Conservation (phyloP, 2,797 vertebrate genomes). For the Etheostoma nigrum region DNA sequence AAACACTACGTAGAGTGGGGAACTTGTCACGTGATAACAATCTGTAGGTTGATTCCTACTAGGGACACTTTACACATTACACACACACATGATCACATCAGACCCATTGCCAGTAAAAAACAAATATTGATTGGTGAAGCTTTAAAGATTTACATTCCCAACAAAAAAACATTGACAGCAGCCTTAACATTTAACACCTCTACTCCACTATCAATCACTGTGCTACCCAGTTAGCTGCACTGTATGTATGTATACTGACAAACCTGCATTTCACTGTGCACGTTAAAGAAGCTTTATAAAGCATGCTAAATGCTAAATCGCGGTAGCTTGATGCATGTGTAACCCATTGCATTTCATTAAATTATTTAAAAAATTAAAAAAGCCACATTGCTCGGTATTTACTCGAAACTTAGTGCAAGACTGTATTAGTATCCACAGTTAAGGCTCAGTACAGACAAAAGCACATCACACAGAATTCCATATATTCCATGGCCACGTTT, state of each 20-base stretch:
- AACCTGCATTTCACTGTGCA: conserved; percentile 16
- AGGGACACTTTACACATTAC: background rate
- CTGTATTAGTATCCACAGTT: conserved; percentile 11
- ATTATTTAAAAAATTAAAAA: conserved; percentile 8
- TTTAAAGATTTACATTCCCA: conserved; percentile 3
- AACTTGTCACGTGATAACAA: background rate
- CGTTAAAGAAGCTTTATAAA: conserved; percentile 4
- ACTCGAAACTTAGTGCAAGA: conserved; percentile 14
- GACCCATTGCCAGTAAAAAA: background rate
- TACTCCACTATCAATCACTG: background rate
- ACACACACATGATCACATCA: background rate
- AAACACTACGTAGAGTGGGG: background rate
- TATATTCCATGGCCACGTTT: conserved; percentile 10
- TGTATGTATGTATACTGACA: background rate
- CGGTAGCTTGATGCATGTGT: conserved; percentile 7
- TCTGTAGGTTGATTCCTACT: background rate
- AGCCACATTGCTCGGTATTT: conserved; percentile 7
- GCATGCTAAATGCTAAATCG: conserved; percentile 9
- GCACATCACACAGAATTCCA: conserved; percentile 2
- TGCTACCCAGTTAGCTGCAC: conserved; percentile 13
- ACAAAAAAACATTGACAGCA: background rate
- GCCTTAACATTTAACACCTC: background rate
- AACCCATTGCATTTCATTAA: conserved; percentile 14
- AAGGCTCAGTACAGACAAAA: conserved; percentile 26
- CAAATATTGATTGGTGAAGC: background rate